A percentile compares a stretch with the other conserved stretches of the same genome.
Conservation (phyloP, 2,113 vertebrate species). For the Hippocampus zosterae region DNA sequence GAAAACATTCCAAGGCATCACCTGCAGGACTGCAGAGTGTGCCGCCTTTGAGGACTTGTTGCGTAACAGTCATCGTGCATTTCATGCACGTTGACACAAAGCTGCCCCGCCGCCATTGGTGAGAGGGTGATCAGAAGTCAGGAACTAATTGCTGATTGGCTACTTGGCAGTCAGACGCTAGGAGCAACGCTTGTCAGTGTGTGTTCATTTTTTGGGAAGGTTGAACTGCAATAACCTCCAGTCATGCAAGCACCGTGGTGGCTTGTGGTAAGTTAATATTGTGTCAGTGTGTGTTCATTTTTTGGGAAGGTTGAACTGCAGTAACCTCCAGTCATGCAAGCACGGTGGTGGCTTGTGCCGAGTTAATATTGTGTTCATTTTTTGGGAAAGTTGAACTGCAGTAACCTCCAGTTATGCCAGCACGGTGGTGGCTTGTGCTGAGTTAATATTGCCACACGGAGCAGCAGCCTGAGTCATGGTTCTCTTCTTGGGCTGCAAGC, state of each 20-base stretch:
- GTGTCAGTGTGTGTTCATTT: no score
- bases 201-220: background rate
- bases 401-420: no score
- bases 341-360: no score
- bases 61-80: background rate
- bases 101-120: conserved; percentile 32
- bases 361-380: no score
- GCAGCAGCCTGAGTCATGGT: conserved; percentile 12
- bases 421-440: conserved; percentile 21
- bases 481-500: background rate
- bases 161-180: conserved; percentile 39
- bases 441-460: conserved; percentile 8
- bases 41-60: background rate
- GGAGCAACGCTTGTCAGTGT: background rate
- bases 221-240: conserved; percentile 53
- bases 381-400: no score
- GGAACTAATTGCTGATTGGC: conserved; percentile 40
- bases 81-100: background rate
- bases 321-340: no score
- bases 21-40: background rate
- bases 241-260: conserved; percentile 11
- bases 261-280: conserved; percentile 14
- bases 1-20: no score
- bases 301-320: no score
- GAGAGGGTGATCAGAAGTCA: conserved; percentile 40